Percentiles rank a stretch among this genome's conserved stretches.
phyloP scores from a whole-genome alignment of 92 coral and sea anemone species.

The Porites cylindrica region DNA sequence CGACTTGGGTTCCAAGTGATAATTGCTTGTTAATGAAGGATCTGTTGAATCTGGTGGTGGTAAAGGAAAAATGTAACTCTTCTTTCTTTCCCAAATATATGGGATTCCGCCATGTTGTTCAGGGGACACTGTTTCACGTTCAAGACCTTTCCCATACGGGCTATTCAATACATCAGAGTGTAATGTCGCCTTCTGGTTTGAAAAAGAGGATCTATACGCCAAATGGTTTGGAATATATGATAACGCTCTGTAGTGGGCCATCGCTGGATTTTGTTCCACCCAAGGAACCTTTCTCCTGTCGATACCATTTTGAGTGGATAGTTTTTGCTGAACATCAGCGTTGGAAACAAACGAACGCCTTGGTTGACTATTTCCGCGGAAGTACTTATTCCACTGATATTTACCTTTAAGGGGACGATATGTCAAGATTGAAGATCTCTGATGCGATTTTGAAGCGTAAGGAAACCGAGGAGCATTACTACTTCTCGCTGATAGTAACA shows the following conservation, averaged over 20 bases:
- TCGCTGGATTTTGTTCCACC: background rate
- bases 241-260: background rate
- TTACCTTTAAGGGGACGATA: background rate
- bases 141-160: background rate
- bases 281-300: background rate
- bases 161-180: background rate
- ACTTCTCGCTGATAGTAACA: background rate
- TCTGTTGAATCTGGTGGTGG: background rate
- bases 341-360: background rate
- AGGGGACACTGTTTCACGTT: background rate
- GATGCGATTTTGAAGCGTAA: background rate
- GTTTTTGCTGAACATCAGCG: background rate
- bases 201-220: background rate
- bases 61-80: background rate
- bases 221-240: background rate
- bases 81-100: background rate
- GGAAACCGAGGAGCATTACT: background rate
- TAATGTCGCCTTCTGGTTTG: no score
- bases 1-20: background rate
- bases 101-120: background rate
- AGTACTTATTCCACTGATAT: background rate
- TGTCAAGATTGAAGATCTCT: background rate
- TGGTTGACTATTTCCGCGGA: background rate
- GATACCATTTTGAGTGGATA: background rate
- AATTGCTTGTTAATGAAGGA: background rate